A percentile compares a stretch with the other conserved stretches of the same genome.
These are phyloP conservation scores for Drosophila kepulauana DNA, from an alignment of 1,140 invertebrate genomes.

Conservation along the genomic window DNA sequence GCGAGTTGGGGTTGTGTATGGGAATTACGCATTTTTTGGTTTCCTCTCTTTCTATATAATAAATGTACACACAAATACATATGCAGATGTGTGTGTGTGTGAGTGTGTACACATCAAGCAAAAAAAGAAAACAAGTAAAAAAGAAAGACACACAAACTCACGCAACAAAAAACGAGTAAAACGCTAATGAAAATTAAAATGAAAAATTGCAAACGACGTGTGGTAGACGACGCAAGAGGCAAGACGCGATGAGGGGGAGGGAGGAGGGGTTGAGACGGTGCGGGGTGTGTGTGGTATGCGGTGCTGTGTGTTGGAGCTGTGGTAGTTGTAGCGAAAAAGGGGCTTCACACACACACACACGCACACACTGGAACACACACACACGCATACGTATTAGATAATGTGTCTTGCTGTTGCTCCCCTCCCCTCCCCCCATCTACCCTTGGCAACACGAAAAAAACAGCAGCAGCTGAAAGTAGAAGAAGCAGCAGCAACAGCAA, in stretches of 20 bases:
- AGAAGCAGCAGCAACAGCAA: constrained; percentile 49
- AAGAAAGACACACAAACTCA: constrained; percentile 32
- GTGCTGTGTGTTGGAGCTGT: constrained; percentile 21
- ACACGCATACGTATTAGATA: constrained; percentile 67
- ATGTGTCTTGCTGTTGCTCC: constrained; percentile 41
- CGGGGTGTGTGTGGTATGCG: background rate
- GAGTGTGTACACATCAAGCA: background rate
- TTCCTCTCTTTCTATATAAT: constrained; percentile 20
- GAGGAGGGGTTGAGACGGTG: too few relatives aligned
- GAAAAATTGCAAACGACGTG: constrained; percentile 84
- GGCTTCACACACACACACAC: constrained; percentile 20
- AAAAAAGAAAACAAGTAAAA: constrained; percentile 1
- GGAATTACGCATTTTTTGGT: constrained; percentile 43
- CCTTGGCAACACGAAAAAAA: constrained; percentile 17
- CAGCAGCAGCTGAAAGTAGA: background rate
- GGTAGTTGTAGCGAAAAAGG: constrained; percentile 19
- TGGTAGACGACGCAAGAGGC: constrained; percentile 41
- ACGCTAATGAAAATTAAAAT: constrained; percentile 85
- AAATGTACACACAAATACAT: constrained; percentile 4
- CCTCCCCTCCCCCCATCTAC: constrained; percentile 37
- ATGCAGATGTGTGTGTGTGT: background rate
- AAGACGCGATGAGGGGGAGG: too few relatives aligned
- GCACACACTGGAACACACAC: constrained; percentile 34
- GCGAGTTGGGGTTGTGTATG: background rate
- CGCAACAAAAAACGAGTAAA: constrained; percentile 70